Base-by-base conservation (phyloP, 2,113 vertebrate genomes). In the Oryzias curvinotus region DNA sequence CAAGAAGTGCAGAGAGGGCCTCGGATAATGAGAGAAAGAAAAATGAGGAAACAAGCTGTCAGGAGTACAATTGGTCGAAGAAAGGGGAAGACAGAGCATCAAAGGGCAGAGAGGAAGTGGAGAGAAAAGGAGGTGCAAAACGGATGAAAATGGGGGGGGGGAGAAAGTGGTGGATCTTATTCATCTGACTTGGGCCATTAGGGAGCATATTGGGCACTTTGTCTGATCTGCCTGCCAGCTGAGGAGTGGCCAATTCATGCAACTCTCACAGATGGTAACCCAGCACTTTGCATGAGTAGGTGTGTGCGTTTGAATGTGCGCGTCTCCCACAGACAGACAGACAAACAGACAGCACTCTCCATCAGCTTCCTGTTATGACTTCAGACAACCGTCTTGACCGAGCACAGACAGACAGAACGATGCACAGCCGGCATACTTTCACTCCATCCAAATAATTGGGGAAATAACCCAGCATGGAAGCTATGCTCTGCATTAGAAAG, bases 191-290 rank as follows among this genome's bases (percentile, higher is more conserved):
- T 71, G 64, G 80, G 73, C 84, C 85, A 91, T 90, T 90, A 90
- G 83, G 71, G 76, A 88, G 85, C 88, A 90, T 89, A 90, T 90
- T 90, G 89, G 89, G 78, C 86, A 85, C 83, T 89, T 90, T 87
- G 89, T 90, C 81, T 88, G 80, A 88, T 88, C 76, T 71, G 77
- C 72, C 84, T 83, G 87, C 85, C 85, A 90, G 87, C 86, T 90
- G 88, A 92, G 75, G 69, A 78, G 64, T 25, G 78, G 86, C 89
- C 89, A 90, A 83, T 62, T 71, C 71, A 81, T 75, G 71, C 82
- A 81, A 82, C 79, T 71, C 66, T 71, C 78, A 55, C 88, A 90
- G 89, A 90, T 88, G 85, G 86, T 71, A 85, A 85, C 73, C 71
- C 82, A 77, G 75, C 73, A 73, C 68, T 83, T 58, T 80, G 60